Conservation (phyloP, 2,888 invertebrate genomes). For the Petrolisthes cinctipes region DNA sequence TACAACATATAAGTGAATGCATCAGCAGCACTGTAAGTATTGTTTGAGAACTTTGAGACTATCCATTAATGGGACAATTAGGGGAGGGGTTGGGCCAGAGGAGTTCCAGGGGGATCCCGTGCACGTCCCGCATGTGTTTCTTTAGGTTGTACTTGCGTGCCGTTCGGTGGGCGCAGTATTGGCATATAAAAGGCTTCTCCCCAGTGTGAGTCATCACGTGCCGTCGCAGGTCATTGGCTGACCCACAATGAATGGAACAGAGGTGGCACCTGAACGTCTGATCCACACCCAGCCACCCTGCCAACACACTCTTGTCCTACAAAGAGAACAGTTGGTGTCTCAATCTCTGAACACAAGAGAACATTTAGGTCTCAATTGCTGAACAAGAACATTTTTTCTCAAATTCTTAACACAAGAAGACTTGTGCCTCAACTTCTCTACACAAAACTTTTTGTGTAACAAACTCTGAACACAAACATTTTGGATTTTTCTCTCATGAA, state of each 20-base stretch:
- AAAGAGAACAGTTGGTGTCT: constrained; percentile 39
- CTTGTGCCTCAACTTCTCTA: too few species aligned
- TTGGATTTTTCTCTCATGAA: too few species aligned
- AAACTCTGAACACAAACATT: too few species aligned
- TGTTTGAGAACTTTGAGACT: not conserved
- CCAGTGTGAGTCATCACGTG: constrained; percentile 63
- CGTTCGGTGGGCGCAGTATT: constrained; percentile 54
- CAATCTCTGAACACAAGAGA: constrained; percentile 1
- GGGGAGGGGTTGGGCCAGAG: constrained; percentile 33
- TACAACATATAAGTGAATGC: too few species aligned
- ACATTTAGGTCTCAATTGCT: too few species aligned
- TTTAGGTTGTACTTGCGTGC: constrained; percentile 64
- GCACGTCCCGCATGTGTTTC: constrained; percentile 57
- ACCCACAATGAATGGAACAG: constrained; percentile 43
- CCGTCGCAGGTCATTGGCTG: constrained; percentile 54
- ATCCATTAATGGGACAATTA: constrained; percentile 8
- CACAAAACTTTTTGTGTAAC: too few species aligned
- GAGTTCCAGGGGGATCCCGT: constrained; percentile 34
- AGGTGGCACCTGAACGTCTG: constrained; percentile 52
- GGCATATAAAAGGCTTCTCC: constrained; percentile 59
- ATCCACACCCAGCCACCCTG: constrained; percentile 56
- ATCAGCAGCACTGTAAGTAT: too few species aligned
- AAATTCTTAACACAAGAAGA: too few species aligned
- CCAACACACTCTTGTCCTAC: constrained; percentile 57
- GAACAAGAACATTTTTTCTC: too few species aligned